Percentiles rank a stretch among this genome's conserved stretches.
Evolutionary conservation across 2,888 invertebrate genomes (phyloP).

Genomic region (Spodoptera exigua): DNA sequence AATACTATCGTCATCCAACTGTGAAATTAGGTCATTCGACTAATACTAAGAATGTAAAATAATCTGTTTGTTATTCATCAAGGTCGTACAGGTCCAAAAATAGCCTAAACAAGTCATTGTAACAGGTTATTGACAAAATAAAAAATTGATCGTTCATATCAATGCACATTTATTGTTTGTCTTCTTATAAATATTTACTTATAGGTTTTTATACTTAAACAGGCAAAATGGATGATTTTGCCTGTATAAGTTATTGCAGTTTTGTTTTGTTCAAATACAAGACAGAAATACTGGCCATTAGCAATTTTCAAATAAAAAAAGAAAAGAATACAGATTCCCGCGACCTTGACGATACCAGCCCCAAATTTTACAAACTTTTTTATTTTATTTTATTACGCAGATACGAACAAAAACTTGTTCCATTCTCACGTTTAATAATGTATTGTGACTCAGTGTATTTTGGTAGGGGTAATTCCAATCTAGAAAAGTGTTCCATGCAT

Average conservation of each 20-base stretch:
- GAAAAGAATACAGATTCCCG: no score
- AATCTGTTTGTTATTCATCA: slow-evolving; percentile 2
- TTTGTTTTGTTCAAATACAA: no score
- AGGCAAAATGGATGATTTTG: no score
- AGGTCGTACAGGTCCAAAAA: slow-evolving; percentile 24
- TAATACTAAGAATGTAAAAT: background rate
- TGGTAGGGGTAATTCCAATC: slow-evolving; percentile 44
- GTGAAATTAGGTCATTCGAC: slow-evolving; percentile 27
- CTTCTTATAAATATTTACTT: no score
- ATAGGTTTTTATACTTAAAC: no score
- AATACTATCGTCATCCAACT: slow-evolving; percentile 8
- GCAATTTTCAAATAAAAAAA: no score
- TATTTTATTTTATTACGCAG: background rate
- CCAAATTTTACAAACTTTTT: background rate
- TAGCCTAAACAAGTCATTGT: slow-evolving; percentile 13
- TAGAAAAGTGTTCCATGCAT: slow-evolving; percentile 24
- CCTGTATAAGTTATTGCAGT: no score
- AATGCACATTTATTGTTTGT: background rate
- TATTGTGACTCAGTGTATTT: background rate
- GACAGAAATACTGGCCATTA: no score
- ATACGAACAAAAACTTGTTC: slow-evolving; percentile 6
- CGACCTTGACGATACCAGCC: no score
- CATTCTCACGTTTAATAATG: slow-evolving; percentile 14
- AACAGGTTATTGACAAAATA: slow-evolving; percentile 8
- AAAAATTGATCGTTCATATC: slow-evolving; percentile 15